Evolutionary conservation across 2,113 vertebrate species (phyloP), one percentile per base, ranked within the genome.

Genomic region (Corythoichthys haematopterus): DNA sequence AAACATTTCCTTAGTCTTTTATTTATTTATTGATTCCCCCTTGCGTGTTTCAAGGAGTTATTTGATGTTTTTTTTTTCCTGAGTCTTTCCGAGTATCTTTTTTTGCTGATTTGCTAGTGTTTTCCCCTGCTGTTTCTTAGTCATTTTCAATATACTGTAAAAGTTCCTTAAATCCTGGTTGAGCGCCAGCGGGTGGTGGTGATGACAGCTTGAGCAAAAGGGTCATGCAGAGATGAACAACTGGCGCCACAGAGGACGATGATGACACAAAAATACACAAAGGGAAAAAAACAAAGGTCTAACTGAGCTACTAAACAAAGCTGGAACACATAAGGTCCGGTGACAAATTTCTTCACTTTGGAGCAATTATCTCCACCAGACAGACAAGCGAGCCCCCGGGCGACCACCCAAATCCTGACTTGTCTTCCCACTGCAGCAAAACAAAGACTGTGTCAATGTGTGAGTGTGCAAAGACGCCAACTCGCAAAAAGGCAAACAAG

Each of bases 381-480:
- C 75, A 75, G 70, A 37, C 59, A 3, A 40, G 57, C 12, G 56
- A 47, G 71, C 59, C 53, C 63, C 38, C n/a, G 1, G 71, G 65
- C 56, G 5, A 61, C 61, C 45, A 28, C 50, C 55, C 62, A 46
- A 66, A 67, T 64, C 71, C 70, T 16, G 14, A 10, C 64, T 62
- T 50, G 2, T 51, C 66, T 36, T 45, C 9, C 58, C 43, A 56
- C 69, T 61, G 53, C 52, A 46, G 56, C 16, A 62, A 65, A 71
- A 71, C 56, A 66, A 74, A 78, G 43, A 3, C 40, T 28, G n/a
- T 13, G 40, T 47, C n/a, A 33, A 14, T 60, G 48, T 28, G 8
- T 57, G 76, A 59, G 66, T 36, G 51, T 59, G 76, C 67, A 55
- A 66, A 52, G 68, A 77, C 15, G 75, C 64, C 52, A n/a, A 33